A percentile compares a stretch with the other conserved stretches of the same genome.
phyloP scores from a whole-genome alignment of 2,797 vertebrate species.

The Chloroceryle amazona region DNA sequence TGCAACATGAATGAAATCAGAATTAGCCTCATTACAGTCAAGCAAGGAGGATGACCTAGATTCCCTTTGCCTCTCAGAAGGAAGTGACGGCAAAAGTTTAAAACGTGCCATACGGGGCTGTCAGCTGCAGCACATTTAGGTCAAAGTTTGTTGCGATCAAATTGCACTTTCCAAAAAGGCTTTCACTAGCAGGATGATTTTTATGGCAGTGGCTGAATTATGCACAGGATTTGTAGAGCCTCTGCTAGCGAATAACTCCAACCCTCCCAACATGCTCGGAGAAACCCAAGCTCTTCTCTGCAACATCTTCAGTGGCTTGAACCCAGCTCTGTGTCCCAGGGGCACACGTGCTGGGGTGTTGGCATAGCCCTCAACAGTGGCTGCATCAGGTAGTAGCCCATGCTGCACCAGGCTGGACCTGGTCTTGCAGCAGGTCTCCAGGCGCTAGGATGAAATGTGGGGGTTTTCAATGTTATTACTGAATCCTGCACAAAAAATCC shows the following conservation, averaged over 20 bases:
- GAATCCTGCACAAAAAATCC: neutral
- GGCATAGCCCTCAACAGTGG: neutral
- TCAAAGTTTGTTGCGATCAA: conserved; percentile 8
- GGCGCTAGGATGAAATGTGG: neutral
- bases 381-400: fast-evolving
- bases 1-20: conserved; percentile 32
- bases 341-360: neutral
- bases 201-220: conserved; percentile 16
- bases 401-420: neutral
- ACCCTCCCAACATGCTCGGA: fast-evolving
- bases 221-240: neutral
- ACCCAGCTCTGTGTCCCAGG: neutral
- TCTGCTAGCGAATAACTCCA: neutral
- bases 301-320: neutral
- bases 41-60: conserved; percentile 36
- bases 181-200: neutral
- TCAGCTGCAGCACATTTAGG: neutral
- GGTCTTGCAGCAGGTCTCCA: neutral
- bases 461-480: neutral
- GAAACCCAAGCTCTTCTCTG: neutral
- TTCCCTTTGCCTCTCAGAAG: conserved; percentile 7
- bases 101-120: neutral
- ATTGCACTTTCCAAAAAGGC: neutral
- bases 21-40: neutral
- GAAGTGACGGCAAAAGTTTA: conserved; percentile 46